Evolutionary conservation across 2,113 vertebrate genomes (phyloP), one percentile per base, ranked within the genome.

Genomic region (Gambusia affinis): DNA sequence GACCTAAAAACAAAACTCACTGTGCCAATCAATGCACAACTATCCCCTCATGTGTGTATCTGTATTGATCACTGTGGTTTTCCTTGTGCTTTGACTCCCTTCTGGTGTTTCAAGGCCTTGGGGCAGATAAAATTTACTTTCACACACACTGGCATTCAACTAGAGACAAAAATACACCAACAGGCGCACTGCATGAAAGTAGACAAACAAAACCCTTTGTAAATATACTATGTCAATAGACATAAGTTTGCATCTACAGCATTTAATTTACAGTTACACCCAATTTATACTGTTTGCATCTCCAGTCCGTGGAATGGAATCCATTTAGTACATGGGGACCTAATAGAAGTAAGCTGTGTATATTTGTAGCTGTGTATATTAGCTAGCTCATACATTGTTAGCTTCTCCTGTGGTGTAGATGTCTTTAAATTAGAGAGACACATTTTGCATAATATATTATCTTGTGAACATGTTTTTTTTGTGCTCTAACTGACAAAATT

Each of bases 1-100:
- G 61, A 73, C 67, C 79, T 17, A 76, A 80, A 54, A 85, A 69
- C 1, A 30, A 35, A 64, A 70, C 68, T 5, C 42, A 62, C 67
- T 63, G 42, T 6, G 27, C 14, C 19, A 31, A 86, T 89, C 73
- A 63, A 90, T 83, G 69, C 19, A 24, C 24, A 73, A 15, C 47
- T 51, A 29, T 30, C 69, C 51, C 72, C 74, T 77, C 51, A 65
- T 60, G 67, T 84, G 68, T 70, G 62, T 79, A 66, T 35, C 72
- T 67, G 61, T 79, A 86, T 89, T 70, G 87, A 93, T 92, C 28
- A 12, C 33, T 15, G 30, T 28, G 33, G 57, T 70, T 51, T 82
- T 72, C 79, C 80, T 87, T 74, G 76, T 14, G 54, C 78, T 87
- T 81, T 44, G 62, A 62, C 82, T 47, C 63, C 54, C 71, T 72